These are phyloP conservation scores for Salvelinus sp. DNA, from an alignment of 2,113 vertebrate genomes.

Conservation along the genomic window DNA sequence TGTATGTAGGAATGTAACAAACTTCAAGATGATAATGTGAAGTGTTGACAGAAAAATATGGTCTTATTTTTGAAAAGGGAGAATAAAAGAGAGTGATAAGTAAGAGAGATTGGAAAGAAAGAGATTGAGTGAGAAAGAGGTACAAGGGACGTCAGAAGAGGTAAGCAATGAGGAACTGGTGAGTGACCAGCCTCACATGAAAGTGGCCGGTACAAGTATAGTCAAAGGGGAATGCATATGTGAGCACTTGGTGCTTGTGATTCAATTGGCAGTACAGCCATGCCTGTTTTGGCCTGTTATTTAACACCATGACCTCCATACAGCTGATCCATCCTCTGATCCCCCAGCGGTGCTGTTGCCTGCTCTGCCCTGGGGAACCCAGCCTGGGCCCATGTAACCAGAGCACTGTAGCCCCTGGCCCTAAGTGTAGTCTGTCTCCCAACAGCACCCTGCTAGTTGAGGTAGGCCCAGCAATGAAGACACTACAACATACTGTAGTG, in stretches of 20 bases:
- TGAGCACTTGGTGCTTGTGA: conserved; percentile 16
- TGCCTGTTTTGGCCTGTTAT: conserved; percentile 24
- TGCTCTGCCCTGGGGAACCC: conserved; percentile 11
- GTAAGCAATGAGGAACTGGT: background rate
- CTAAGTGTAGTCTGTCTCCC: conserved; percentile 11
- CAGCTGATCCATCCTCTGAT: conserved; percentile 38
- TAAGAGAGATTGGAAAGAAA: background rate
- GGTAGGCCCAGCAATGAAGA: background rate
- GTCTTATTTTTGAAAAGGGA: conserved; percentile 5
- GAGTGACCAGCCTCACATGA: conserved; percentile 8
- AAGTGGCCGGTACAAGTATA: conserved; percentile 1
- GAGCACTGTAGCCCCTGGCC: conserved; percentile 15
- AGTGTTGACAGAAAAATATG: conserved; percentile 10
- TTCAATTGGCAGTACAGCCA: conserved; percentile 30
- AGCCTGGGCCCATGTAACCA: conserved; percentile 38
- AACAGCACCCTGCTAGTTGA: too few species aligned
- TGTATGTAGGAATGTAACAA: conserved; percentile 41
- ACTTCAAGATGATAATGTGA: conserved; percentile 12
- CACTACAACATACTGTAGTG: conserved; percentile 35
- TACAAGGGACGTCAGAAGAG: conserved; percentile 3
- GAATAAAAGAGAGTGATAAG: conserved; percentile 4
- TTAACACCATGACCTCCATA: conserved; percentile 6
- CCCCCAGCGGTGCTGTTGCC: conserved; percentile 42
- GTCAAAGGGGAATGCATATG: background rate
- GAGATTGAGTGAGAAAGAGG: conserved; percentile 3